phyloP scores from a whole-genome alignment of 92 coral and sea anemone species.

The Palythoa grandiflora region DNA sequence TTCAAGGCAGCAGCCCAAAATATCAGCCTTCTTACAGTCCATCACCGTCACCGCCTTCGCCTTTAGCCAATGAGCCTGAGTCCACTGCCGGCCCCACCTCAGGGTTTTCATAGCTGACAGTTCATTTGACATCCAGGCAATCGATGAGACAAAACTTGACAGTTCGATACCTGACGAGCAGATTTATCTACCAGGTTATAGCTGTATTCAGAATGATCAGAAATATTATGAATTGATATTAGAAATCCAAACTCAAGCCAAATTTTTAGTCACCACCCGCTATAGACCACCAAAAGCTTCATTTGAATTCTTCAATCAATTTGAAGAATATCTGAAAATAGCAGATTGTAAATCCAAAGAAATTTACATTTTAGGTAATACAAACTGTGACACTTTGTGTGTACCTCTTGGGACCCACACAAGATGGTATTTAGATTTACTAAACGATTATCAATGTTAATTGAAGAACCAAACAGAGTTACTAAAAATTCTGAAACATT shows the following conservation, averaged over 20 bases:
- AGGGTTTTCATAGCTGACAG: slow-evolving; percentile 15
- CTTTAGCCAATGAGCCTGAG: not conserved
- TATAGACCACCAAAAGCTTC: slow-evolving; percentile 1
- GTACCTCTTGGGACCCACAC: slow-evolving; percentile 4
- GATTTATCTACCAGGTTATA: slow-evolving; percentile 4
- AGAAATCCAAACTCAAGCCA: not conserved
- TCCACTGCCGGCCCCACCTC: not conserved
- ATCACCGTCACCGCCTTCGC: no score
- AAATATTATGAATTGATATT: not conserved
- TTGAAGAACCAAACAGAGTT: not conserved
- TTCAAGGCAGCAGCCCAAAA: not conserved
- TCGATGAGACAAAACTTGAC: slow-evolving; percentile 1
- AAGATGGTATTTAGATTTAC: not conserved
- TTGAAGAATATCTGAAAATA: not conserved
- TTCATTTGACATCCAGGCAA: slow-evolving; percentile 6
- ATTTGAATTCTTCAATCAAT: not conserved
- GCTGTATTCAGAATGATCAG: slow-evolving; percentile 1
- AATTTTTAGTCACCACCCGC: not conserved
- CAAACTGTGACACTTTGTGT: not conserved
- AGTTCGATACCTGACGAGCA: not conserved
- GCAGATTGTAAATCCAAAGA: not conserved
- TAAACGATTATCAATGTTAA: not conserved
- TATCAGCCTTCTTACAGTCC: not conserved
- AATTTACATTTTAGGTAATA: not conserved
- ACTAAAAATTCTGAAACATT: not conserved